Evolutionary conservation across 2,888 invertebrate species (phyloP), one percentile per base, ranked within the genome.

Genomic region (Brenthis daphne): DNA sequence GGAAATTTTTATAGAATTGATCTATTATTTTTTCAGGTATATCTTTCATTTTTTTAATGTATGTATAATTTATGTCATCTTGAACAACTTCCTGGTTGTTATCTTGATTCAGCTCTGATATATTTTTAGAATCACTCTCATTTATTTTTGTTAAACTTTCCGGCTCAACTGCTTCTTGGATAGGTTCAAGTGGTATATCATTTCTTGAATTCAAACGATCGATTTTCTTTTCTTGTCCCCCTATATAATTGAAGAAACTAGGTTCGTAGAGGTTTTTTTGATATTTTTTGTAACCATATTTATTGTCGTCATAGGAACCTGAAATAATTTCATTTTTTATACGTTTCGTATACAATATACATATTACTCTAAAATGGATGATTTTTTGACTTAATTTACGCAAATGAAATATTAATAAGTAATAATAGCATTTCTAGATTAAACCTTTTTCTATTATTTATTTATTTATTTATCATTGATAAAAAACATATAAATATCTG

Each of bases 221-320:
- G 37, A 14, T 50, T 50, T 16, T n/a, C 13, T 37, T 43, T 16
- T 3, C 1, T 13, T 37, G 13, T 0, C 37, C 12, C 3, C 51
- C 8, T 43, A 24, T 51, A 8, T 64, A 43, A 24, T 12, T 61
- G 16, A 16, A 61, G 11, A 13, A 29, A 20, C 33, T 61, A 12
- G 14, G 57, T 3, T 37, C 24, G 14, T 54, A 29, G 71, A 71
- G 47, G 8, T 73, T 75, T 73, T 53, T 54, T 33, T 83, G 78
- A 67, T 89, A 87, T 69, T 83, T 85, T 29, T 79, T 79, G 53
- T 88, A 75, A 13, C 90, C 91, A 75, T 91, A 90, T 74, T 89
- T 91, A 3, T 73, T 76, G 68, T 87, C 88, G 68, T 88, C 81
- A 14, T 91, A 92, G 20, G 82, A 85, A 56, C 91, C 91, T 91